Evolutionary conservation across 1,140 invertebrate species (phyloP).

Genomic region (Drosophila tropicalis): DNA sequence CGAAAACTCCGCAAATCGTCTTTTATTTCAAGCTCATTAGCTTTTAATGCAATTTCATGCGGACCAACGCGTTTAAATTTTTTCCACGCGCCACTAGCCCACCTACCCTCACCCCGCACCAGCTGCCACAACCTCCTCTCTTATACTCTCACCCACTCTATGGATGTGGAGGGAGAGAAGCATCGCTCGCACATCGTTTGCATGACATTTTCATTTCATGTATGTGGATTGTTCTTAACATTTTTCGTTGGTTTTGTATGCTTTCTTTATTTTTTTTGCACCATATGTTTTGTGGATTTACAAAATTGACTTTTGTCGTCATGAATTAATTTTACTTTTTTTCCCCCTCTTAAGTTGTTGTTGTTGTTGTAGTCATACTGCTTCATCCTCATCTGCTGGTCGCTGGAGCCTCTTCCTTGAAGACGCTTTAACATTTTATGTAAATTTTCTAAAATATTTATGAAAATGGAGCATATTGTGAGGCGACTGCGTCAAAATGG

Average conservation of each 20-base stretch:
- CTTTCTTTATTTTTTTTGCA: slow-evolving; percentile 33
- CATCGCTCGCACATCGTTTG: slow-evolving; percentile 62
- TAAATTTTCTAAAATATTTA: slow-evolving; percentile 80
- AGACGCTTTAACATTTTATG: slow-evolving; percentile 70
- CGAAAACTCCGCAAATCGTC: slow-evolving; percentile 66
- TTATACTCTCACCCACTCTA: slow-evolving; percentile 37
- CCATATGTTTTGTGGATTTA: slow-evolving; percentile 74
- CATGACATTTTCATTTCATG: slow-evolving; percentile 59
- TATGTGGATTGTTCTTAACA: slow-evolving; percentile 29
- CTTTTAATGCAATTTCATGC: slow-evolving; percentile 80
- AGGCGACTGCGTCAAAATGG: slow-evolving; percentile 75
- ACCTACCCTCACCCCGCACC: neutral
- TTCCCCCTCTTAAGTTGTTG: slow-evolving; percentile 1
- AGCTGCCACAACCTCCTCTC: neutral
- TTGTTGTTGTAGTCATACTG: slow-evolving; percentile 3
- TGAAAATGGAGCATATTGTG: slow-evolving; percentile 80
- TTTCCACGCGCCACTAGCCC: slow-evolving; percentile 62
- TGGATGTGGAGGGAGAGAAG: slow-evolving; percentile 11
- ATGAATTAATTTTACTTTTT: slow-evolving; percentile 72
- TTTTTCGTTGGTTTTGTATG: slow-evolving; percentile 25
- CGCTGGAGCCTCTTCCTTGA: slow-evolving; percentile 20
- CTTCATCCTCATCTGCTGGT: slow-evolving; percentile 37
- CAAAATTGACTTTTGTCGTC: slow-evolving; percentile 77
- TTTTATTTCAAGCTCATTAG: slow-evolving; percentile 80
- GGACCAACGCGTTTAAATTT: slow-evolving; percentile 73